Evolutionary conservation across 2,113 vertebrate species (phyloP).

Genomic region (Corythornis vintsioides): DNA sequence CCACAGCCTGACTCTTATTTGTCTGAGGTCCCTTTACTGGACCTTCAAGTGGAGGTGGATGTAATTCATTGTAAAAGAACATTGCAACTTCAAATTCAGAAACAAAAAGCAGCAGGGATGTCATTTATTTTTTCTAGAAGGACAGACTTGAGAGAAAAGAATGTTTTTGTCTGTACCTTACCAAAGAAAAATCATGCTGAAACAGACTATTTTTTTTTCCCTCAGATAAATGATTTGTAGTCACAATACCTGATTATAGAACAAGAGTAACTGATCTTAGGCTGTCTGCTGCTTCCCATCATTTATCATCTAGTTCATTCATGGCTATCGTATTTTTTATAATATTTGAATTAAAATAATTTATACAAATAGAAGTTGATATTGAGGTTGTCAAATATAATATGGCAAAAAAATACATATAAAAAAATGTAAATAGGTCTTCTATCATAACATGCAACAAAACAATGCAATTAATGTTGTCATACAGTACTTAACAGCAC

Average conservation of each 20-base stretch:
- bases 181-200: neutral
- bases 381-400: neutral
- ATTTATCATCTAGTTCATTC: neutral
- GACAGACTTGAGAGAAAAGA: neutral
- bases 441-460: neutral
- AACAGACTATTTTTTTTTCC: neutral
- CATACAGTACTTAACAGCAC: neutral
- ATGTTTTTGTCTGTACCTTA: neutral
- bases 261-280: neutral
- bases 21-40: neutral
- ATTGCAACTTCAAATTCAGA: neutral
- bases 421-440: neutral
- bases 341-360: neutral
- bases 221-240: neutral
- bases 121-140: neutral
- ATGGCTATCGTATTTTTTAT: neutral
- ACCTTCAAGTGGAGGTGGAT: neutral
- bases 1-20: neutral
- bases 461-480: neutral
- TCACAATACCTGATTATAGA: neutral
- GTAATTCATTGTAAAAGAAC: neutral
- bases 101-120: neutral
- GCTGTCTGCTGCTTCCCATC: accelerated
- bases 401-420: neutral
- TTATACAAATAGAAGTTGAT: neutral